Conservation (phyloP, 2,888 invertebrate genomes). For the Allygus modestus region DNA sequence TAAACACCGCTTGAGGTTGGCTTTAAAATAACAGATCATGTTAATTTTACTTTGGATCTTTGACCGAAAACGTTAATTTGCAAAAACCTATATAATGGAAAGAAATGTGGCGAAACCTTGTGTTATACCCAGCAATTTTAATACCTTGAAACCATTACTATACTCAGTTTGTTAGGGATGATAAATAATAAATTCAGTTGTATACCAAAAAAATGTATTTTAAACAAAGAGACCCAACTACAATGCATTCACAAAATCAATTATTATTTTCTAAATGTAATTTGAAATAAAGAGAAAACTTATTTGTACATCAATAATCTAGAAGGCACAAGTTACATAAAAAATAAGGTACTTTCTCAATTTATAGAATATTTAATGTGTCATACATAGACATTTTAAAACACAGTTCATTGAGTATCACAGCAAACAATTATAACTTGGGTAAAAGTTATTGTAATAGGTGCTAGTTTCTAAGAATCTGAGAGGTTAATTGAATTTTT, state of each 20-base stretch:
- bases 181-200: neutral
- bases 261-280: neutral
- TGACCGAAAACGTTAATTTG: no score
- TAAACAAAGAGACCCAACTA: slow-evolving; percentile 7
- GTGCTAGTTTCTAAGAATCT: no score
- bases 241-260: slow-evolving; percentile 3
- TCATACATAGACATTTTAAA: neutral
- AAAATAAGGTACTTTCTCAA: neutral
- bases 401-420: neutral
- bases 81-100: no score
- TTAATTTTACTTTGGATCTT: no score
- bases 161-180: no score
- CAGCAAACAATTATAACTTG: neutral
- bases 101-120: no score
- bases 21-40: no score
- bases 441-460: no score
- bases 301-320: slow-evolving; percentile 21
- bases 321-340: slow-evolving; percentile 9
- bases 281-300: neutral
- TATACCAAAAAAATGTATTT: slow-evolving; percentile 18
- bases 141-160: no score
- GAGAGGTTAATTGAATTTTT: no score
- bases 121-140: no score
- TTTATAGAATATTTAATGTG: neutral
- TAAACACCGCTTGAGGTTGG: no score